phyloP scores from a whole-genome alignment of 2,797 vertebrate genomes.

The Tiaroga cobitis region DNA sequence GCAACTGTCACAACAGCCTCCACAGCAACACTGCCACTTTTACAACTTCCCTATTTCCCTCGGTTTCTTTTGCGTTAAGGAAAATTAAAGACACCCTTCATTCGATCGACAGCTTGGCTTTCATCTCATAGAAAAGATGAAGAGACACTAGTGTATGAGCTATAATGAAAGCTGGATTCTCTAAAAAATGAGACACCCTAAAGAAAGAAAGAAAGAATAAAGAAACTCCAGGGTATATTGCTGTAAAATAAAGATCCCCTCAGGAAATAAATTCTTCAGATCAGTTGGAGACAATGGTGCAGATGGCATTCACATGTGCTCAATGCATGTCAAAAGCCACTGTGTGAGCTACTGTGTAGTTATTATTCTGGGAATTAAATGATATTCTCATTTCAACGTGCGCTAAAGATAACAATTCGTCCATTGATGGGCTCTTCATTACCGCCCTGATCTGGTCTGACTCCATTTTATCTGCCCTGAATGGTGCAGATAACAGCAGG shows the following conservation, averaged over 20 bases:
- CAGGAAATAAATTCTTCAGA: slow-evolving; percentile 70
- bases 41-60: slow-evolving; percentile 28
- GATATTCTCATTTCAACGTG: slow-evolving; percentile 34
- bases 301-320: slow-evolving; percentile 72
- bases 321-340: slow-evolving; percentile 63
- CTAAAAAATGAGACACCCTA: slow-evolving; percentile 54
- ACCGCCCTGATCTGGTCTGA: slow-evolving; percentile 34
- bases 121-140: slow-evolving; percentile 36
- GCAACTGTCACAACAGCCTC: slow-evolving; percentile 59
- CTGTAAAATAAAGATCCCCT: slow-evolving; percentile 63
- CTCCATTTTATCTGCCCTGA: slow-evolving; percentile 45
- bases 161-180: slow-evolving; percentile 62
- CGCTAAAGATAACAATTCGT: slow-evolving; percentile 37
- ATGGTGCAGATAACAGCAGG: slow-evolving; percentile 31
- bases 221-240: slow-evolving; percentile 64
- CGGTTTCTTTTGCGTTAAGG: slow-evolving; percentile 52
- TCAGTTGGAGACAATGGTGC: slow-evolving; percentile 63
- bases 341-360: slow-evolving; percentile 54
- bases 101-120: slow-evolving; percentile 50
- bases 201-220: slow-evolving; percentile 44
- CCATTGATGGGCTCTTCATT: slow-evolving; percentile 41
- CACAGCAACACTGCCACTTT: slow-evolving; percentile 56
- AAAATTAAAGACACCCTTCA: slow-evolving; percentile 52
- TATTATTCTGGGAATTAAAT: slow-evolving; percentile 53
- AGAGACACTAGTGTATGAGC: slow-evolving; percentile 49